Percentiles rank a stretch among this genome's conserved stretches.
phyloP scores from a whole-genome alignment of 1,140 invertebrate species.

The Drosophila baimaii region DNA sequence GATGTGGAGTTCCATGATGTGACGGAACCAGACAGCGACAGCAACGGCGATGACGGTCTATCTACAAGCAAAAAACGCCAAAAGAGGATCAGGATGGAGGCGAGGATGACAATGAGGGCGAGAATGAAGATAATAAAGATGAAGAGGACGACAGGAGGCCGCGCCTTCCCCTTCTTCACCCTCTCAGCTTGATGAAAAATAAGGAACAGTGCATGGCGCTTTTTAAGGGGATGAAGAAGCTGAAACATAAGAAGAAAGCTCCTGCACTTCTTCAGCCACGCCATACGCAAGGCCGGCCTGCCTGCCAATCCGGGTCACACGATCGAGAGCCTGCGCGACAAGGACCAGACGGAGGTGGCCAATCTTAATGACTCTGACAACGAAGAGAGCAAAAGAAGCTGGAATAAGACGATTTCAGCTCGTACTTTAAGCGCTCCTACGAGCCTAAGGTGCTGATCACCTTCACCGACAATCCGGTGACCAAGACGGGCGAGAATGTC shows the following conservation, averaged over 20 bases:
- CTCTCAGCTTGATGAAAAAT: slow-evolving; percentile 84
- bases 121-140: slow-evolving; percentile 36
- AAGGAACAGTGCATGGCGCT: slow-evolving; percentile 85
- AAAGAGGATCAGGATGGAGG: not conserved
- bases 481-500: slow-evolving; percentile 92
- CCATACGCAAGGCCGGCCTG: slow-evolving; percentile 86
- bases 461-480: slow-evolving; percentile 95
- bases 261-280: too few species aligned
- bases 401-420: slow-evolving; percentile 93
- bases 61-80: slow-evolving; percentile 6
- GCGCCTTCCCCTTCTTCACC: slow-evolving; percentile 75
- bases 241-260: slow-evolving; percentile 86
- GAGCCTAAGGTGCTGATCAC: slow-evolving; percentile 98
- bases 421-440: slow-evolving; percentile 93
- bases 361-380: slow-evolving; percentile 92
- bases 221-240: slow-evolving; percentile 85
- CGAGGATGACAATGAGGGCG: slow-evolving; percentile 16
- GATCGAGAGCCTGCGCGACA: slow-evolving; percentile 95
- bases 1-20: slow-evolving; percentile 14
- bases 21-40: slow-evolving; percentile 53
- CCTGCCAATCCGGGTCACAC: slow-evolving; percentile 94
- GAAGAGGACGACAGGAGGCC: slow-evolving; percentile 54
- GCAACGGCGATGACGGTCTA: slow-evolving; percentile 37
- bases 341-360: slow-evolving; percentile 95
- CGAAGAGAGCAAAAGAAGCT: slow-evolving; percentile 91